These are phyloP conservation scores for Spheniscus humboldti DNA, from an alignment of 2,797 vertebrate genomes.

Conservation along the genomic window DNA sequence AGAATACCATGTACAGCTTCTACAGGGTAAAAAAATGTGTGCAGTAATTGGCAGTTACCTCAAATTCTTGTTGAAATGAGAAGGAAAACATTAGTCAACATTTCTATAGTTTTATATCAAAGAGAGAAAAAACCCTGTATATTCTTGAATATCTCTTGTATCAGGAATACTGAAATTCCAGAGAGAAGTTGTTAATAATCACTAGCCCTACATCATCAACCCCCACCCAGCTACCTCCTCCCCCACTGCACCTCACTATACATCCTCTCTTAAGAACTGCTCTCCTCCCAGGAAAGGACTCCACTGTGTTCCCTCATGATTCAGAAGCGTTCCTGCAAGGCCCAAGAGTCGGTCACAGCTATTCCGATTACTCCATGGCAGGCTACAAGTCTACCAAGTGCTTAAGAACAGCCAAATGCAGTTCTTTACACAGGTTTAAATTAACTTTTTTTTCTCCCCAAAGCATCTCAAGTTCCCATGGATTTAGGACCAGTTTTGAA, in stretches of 20 bases:
- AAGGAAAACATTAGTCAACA: not conserved
- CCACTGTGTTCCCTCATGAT: not conserved
- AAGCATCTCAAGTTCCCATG: not conserved
- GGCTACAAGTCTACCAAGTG: not conserved
- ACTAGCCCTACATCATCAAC: not conserved
- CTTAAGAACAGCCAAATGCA: not conserved
- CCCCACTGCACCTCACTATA: not conserved
- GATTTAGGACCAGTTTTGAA: not conserved
- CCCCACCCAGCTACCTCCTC: not conserved
- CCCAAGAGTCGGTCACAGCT: not conserved
- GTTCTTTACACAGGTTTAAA: not conserved
- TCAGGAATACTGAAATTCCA: not conserved
- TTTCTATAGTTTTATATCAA: not conserved
- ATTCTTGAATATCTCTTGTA: not conserved
- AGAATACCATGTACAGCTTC: not conserved
- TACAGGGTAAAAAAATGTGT: not conserved
- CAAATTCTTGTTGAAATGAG: not conserved
- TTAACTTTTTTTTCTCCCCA: no score
- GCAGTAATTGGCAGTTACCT: not conserved
- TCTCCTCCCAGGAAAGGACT: not conserved
- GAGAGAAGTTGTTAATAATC: not conserved
- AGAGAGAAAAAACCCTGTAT: not conserved
- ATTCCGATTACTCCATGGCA: accelerated
- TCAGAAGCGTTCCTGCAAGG: not conserved
- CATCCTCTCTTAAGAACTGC: not conserved